These are phyloP conservation scores for Homarus gammarus DNA, from an alignment of 2,888 invertebrate genomes.

Conservation along the genomic window DNA sequence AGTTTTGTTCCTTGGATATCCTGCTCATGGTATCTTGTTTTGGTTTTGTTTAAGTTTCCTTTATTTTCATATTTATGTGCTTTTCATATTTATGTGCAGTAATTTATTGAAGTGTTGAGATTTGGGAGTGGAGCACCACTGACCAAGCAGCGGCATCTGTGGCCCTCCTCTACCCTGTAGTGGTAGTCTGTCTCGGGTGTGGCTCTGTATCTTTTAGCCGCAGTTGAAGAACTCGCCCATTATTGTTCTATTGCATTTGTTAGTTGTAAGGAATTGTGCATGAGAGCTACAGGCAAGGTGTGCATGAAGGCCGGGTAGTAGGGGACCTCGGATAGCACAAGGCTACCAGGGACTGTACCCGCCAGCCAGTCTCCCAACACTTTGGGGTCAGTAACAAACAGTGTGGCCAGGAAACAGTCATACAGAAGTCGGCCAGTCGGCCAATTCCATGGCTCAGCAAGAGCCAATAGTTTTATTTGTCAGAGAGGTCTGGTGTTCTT, in stretches of 20 bases:
- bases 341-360: slow-evolving; percentile 18
- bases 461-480: slow-evolving; percentile 59
- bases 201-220: slow-evolving; percentile 24
- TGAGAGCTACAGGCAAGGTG: slow-evolving; percentile 51
- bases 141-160: not conserved
- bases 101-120: slow-evolving; percentile 69
- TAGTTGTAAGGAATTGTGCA: slow-evolving; percentile 65
- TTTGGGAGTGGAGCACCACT: slow-evolving; percentile 33
- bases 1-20: slow-evolving; percentile 58
- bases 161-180: slow-evolving; percentile 45
- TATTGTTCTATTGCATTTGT: slow-evolving; percentile 70
- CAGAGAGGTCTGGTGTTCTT: slow-evolving; percentile 10
- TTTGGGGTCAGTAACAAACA: slow-evolving; percentile 30
- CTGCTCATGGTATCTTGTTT: slow-evolving; percentile 59
- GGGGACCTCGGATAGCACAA: slow-evolving; percentile 19
- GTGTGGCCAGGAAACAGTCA: slow-evolving; percentile 51
- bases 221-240: slow-evolving; percentile 48
- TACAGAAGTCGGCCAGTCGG: slow-evolving; percentile 37
- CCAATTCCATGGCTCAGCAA: slow-evolving; percentile 50
- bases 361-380: slow-evolving; percentile 35
- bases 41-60: slow-evolving; percentile 66
- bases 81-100: slow-evolving; percentile 62
- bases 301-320: slow-evolving; percentile 51
- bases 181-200: slow-evolving; percentile 38
- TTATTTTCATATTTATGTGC: slow-evolving; percentile 66